Base-by-base conservation (phyloP, 2,888 invertebrate species). In the Epinotia demarniana region DNA sequence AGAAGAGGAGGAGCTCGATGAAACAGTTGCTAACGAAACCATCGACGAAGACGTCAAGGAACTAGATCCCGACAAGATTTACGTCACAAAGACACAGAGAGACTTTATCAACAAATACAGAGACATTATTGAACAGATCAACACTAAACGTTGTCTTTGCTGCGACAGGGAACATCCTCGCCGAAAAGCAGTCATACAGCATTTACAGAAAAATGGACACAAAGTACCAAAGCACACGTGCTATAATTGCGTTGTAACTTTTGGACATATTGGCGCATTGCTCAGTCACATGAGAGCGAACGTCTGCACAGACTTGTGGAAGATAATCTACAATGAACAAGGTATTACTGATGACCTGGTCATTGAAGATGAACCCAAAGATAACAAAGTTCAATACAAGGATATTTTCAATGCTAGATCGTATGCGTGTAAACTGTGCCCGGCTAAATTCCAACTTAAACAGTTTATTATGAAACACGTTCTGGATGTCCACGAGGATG, bases 201-300 rank as follows among this genome's bases (percentile, higher is more conserved):
- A 94, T 82, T 85, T 94, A 73, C 94, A 94, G 83, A 94, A 94
- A 85, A 94, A 93, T 83, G 94, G 94, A 3, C 90, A 92, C 77
- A 94, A 93, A 87, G 95, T 95, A 68, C 95, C 95, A 0, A 95
- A 95, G 80, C 95, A 95, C 80, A 95, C 95, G 0, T 96, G 95
- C 81, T 95, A 95, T 80, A 95, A 95, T 82, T 96, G 95, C 82
- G 95, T 95, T 76, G 89, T 95, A 43, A 95, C 95, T 0, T 95
- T 95, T 78, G 90, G 90, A 6, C 94, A 94, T 78, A 94, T 94
- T 75, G 94, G 94, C 27, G 94, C 94, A 49, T 81, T 94, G 43
- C 87, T 94, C 4, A 94, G 94, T 80, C 94, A 94, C 79, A 94
- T 94, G 94, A 86, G 94, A 77, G 90, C 94, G 8, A 93, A 94